These are phyloP conservation scores for Amphipoea oculea DNA, from an alignment of 2,888 invertebrate species.

Conservation along the genomic window DNA sequence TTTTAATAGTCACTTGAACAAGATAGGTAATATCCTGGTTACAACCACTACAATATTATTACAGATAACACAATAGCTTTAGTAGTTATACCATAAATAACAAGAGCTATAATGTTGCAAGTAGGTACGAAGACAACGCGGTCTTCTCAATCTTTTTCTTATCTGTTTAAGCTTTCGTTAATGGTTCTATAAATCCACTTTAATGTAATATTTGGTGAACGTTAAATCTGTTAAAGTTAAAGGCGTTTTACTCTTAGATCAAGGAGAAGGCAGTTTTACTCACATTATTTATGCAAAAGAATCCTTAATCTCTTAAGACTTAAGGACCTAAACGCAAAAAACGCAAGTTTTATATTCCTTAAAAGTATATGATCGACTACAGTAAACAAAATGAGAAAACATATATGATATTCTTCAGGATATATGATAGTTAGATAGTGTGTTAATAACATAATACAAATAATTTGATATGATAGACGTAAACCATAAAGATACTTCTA, in stretches of 20 bases:
- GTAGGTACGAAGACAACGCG: neutral
- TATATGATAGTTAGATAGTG: no score
- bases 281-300: neutral
- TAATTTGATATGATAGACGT: no score
- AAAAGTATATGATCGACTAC: no score
- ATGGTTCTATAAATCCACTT: conserved; percentile 42
- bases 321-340: no score
- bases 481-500: no score
- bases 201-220: conserved; percentile 37
- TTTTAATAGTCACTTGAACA: conserved; percentile 4
- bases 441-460: no score
- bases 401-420: no score
- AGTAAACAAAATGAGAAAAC: no score
- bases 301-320: neutral
- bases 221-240: conserved; percentile 22
- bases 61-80: neutral
- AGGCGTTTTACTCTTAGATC: neutral
- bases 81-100: conserved; percentile 2
- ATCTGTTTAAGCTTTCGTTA: conserved; percentile 25
- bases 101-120: neutral
- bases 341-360: no score
- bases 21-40: neutral
- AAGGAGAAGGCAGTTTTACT: neutral
- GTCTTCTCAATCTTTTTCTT: conserved; percentile 31
- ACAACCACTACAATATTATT: neutral